phyloP scores from a whole-genome alignment of 2,888 invertebrate genomes.

The Scaeva pyrastri region DNA sequence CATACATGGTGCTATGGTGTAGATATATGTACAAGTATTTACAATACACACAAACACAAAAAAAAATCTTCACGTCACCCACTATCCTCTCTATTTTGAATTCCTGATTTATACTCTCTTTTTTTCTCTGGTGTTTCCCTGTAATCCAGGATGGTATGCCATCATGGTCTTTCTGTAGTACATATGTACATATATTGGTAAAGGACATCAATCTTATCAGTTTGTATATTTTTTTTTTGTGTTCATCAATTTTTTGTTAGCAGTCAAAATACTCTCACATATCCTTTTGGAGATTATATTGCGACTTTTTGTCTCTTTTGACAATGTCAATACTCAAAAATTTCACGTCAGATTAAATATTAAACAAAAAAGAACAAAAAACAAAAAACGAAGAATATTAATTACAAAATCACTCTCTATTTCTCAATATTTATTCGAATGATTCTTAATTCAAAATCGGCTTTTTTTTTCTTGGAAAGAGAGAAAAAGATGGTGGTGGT shows the following conservation, averaged over 20 bases:
- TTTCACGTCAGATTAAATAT: constrained; percentile 17
- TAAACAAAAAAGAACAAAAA: background rate
- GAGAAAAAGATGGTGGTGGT: too few species aligned
- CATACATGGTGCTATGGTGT: constrained; percentile 4
- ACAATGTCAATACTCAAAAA: constrained; percentile 11
- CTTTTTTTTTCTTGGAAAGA: too few species aligned
- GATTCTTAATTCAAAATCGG: too few species aligned
- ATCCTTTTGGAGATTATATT: constrained; percentile 21
- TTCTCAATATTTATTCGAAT: background rate
- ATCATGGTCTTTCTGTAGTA: background rate
- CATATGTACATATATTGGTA: background rate
- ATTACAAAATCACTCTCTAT: background rate
- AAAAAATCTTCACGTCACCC: background rate
- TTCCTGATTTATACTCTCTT: background rate
- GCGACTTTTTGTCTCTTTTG: constrained; percentile 14
- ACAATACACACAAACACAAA: background rate
- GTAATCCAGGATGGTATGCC: constrained; percentile 17
- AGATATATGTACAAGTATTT: too few species aligned
- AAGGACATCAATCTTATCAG: constrained; percentile 28
- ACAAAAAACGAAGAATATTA: background rate
- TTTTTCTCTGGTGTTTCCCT: background rate
- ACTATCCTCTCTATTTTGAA: background rate
- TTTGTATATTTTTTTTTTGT: constrained; percentile 22
- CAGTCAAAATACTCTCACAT: background rate
- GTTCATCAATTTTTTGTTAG: background rate